Base-by-base conservation (phyloP, 2,888 invertebrate genomes). In the Autographa pulchrina region DNA sequence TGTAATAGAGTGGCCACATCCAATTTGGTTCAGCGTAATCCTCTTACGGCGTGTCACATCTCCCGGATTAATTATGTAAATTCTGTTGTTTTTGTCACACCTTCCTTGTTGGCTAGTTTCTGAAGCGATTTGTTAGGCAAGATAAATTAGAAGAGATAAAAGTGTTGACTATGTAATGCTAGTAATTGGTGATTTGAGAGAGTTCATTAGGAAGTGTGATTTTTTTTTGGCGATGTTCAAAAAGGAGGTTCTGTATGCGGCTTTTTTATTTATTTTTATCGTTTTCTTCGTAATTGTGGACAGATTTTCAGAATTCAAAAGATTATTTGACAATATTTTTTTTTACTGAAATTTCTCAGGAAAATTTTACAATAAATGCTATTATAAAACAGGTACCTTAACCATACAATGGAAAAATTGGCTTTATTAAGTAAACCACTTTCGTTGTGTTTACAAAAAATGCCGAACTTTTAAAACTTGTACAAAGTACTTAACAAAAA, bases 61-160 rank as follows among this genome's bases (percentile, higher is more conserved):
- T 72, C 78, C 77, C 82, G 85, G 90, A 92, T 92, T 93, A 90
- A 93, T 93, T 92, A 93, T 92, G 92, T 86, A 91, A 92, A 93
- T 92, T 91, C 86, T 88, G 85, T 87, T 90, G 87, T 90, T 91
- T 86, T 88, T 87, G 83, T 86, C 83, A 82, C 84, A 78, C 80
- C 75, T 77, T 65, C 71, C 76, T 62, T 70, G 70, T 72, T 77
- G 81, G 75, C 59, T 70, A 67, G 75, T 74, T 74, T 59, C 32
- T 79, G 79, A 82, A 56, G 65, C 18, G 65, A 82, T 79, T 81
- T 77, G 74, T 80, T 80, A 59, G 78, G 68, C 74, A 63, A 56
- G 61, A 62, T 62, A 43, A 66, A 81, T 68, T 68, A 68, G 63
- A 61, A 32, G 54, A 56, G 54, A 56, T 56, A 56, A 20, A n/a